These are phyloP conservation scores for Seriola quinqueradiata DNA, from an alignment of 2,113 vertebrate genomes.

Conservation along the genomic window DNA sequence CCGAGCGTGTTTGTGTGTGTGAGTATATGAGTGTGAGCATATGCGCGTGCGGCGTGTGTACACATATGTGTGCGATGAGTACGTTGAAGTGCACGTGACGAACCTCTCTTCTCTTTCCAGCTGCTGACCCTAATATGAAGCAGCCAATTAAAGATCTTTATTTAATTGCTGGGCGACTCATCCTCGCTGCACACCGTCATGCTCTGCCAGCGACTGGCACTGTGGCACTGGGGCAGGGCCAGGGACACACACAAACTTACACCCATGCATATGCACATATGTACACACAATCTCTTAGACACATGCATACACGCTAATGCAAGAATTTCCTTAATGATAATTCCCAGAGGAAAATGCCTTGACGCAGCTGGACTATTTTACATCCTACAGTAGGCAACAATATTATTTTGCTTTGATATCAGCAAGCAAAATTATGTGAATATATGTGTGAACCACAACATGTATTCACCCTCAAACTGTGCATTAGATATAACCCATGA, in stretches of 20 bases:
- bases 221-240: slow-evolving; percentile 60
- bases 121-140: slow-evolving; percentile 94
- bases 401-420: slow-evolving; percentile 53
- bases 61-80: slow-evolving; percentile 40
- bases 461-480: slow-evolving; percentile 26
- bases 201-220: slow-evolving; percentile 73
- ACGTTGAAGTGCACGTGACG: slow-evolving; percentile 57
- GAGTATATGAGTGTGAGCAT: slow-evolving; percentile 73
- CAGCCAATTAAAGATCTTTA: slow-evolving; percentile 96
- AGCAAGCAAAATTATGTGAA: slow-evolving; percentile 25
- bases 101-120: slow-evolving; percentile 89
- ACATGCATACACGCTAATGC: slow-evolving; percentile 47
- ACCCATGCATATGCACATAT: slow-evolving; percentile 20
- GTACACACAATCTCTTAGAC: slow-evolving; percentile 56
- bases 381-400: slow-evolving; percentile 32
- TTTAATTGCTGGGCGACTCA: slow-evolving; percentile 92
- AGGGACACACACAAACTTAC: slow-evolving; percentile 47
- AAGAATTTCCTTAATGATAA: slow-evolving; percentile 87
- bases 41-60: slow-evolving; percentile 30
- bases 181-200: slow-evolving; percentile 84
- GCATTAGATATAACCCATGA: slow-evolving; percentile 6
- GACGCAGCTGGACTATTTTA: slow-evolving; percentile 53
- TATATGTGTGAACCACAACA: slow-evolving; percentile 26
- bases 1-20: slow-evolving; percentile 79
- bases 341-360: slow-evolving; percentile 72